Evolutionary conservation across 2,888 invertebrate genomes (phyloP).

Genomic region (Trissolcus japonicus): DNA sequence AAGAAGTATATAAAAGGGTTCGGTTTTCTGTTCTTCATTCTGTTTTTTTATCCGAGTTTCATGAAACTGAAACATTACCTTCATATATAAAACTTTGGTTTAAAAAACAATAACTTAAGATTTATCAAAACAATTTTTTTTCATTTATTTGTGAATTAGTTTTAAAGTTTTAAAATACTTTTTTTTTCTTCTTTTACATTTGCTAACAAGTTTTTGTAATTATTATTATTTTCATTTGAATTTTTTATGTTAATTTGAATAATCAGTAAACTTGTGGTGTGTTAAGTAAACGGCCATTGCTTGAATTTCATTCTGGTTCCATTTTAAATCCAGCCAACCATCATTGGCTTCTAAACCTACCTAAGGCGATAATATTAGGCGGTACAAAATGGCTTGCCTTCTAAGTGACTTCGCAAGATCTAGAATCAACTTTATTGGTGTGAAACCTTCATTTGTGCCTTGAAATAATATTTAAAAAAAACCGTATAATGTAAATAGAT

Average conservation of each 20-base stretch:
- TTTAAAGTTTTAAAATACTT: not conserved
- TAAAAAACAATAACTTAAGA: no score
- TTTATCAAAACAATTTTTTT: not conserved
- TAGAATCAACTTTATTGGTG: no score
- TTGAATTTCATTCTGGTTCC: constrained; percentile 18
- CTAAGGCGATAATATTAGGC: constrained; percentile 31
- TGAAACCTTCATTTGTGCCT: no score
- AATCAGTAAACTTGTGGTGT: no score
- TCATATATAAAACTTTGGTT: not conserved
- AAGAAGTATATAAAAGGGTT: constrained; percentile 7
- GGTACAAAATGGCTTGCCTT: constrained; percentile 21
- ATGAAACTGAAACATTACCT: not conserved
- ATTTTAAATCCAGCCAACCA: constrained; percentile 29
- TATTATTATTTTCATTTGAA: not conserved
- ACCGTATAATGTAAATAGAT: no score
- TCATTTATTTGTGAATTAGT: not conserved
- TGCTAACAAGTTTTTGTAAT: not conserved
- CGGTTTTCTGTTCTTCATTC: not conserved
- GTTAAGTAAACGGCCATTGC: no score
- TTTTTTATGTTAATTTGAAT: no score
- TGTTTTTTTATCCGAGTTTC: constrained; percentile 11
- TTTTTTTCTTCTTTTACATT: not conserved
- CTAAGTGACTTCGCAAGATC: no score
- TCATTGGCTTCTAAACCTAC: constrained; percentile 50
- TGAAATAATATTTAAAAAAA: no score